Conservation (phyloP, 2,888 invertebrate genomes). For the Heliothis peltigera region DNA sequence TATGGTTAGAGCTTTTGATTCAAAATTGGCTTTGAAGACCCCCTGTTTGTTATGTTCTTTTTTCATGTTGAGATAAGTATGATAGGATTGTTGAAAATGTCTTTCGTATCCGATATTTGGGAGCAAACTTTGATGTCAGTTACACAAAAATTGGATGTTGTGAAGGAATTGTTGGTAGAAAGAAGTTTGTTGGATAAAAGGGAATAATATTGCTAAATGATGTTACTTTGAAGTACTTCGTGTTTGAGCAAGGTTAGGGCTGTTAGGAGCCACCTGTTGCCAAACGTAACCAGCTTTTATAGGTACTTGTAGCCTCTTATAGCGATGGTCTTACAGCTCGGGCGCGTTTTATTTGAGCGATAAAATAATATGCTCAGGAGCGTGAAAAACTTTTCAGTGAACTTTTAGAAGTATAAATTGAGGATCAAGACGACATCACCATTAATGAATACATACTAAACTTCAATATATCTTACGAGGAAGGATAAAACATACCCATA, state of each 20-base stretch:
- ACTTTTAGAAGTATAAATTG: conserved; percentile 3
- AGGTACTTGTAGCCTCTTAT: conserved; percentile 53
- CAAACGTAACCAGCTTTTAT: conserved; percentile 49
- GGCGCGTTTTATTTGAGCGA: conserved; percentile 40
- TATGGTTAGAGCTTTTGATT: conserved; percentile 15
- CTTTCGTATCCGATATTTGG: neutral
- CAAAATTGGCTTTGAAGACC: conserved; percentile 33
- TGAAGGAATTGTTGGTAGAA: conserved; percentile 7
- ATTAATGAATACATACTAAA: neutral
- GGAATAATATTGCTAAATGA: conserved; percentile 34
- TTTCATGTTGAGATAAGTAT: neutral
- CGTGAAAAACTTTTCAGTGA: neutral
- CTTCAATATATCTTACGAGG: neutral
- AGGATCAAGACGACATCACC: conserved; percentile 5
- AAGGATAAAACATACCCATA: conserved; percentile 43
- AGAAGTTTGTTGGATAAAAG: conserved; percentile 33
- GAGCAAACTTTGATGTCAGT: neutral
- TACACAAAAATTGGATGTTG: conserved; percentile 4
- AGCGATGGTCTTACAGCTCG: conserved; percentile 17
- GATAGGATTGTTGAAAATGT: neutral
- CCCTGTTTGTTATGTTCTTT: conserved; percentile 11
- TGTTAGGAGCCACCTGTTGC: conserved; percentile 58
- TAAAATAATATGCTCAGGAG: conserved; percentile 23
- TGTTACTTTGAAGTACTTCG: conserved; percentile 50
- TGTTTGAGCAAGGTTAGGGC: conserved; percentile 46